Evolutionary conservation across 2,113 vertebrate species (phyloP), one percentile per base, ranked within the genome.

Genomic region (Lycaon pictus): DNA sequence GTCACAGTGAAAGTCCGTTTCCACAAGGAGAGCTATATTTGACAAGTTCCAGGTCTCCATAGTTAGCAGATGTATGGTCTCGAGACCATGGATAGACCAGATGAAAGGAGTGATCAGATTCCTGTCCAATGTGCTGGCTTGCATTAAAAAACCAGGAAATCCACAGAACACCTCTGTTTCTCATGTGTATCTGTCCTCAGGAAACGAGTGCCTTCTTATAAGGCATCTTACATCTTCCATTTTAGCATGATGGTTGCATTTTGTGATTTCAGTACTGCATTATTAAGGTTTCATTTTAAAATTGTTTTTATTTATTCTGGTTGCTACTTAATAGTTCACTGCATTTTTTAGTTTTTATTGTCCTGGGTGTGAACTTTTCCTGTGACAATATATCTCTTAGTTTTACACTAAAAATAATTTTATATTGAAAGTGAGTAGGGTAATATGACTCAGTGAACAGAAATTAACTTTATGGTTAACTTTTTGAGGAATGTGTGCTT

Each of bases 361-460:
- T 94, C 29, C 92, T 86, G 48, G 19, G 7, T 74, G 35, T 60
- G 25, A 55, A 89, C 20, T 85, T 80, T 92, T 94, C 72, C 84
- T 82, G 12, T 32, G 53, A 87, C 76, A 95, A 72, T 77, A 7
- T 80, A 27, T 72, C 79, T 72, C 63, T 71, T 29, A 84, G 20
- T 93, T 93, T 88, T 88, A 65, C 2, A 63, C 48, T 53, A 22
- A 88, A 94, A 96, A 93, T 92, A 82, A 93, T 83, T 37, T 90
- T 37, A 88, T 87, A 60, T 63, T 90, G 74, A 69, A 91, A 95
- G 62, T 69, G 20, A 77, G 51, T 58, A 56, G 67, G 37, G 58
- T 90, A 79, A 27, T 29, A 79, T 86, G 87, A 95, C 88, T 93
- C 87, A 72, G 65, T 96, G 95, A 95, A 95, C 69, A 95, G 82